phyloP scores from a whole-genome alignment of 1,140 invertebrate genomes.

The Drosophila pachea region DNA sequence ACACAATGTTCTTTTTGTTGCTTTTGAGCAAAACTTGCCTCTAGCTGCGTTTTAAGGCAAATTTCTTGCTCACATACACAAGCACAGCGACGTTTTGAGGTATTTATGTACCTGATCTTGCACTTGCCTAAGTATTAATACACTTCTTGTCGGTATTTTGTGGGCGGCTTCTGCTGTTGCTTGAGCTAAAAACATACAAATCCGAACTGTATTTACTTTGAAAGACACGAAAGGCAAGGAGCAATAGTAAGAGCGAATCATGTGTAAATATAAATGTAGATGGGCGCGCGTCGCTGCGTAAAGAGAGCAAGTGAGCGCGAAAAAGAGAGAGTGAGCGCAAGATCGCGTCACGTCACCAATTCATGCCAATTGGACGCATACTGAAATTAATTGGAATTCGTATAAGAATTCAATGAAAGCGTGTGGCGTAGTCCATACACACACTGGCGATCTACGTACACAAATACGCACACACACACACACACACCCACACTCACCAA shows the following conservation, averaged over 20 bases:
- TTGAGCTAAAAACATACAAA: constrained; percentile 63
- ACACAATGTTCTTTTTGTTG: constrained; percentile 14
- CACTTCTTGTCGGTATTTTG: constrained; percentile 35
- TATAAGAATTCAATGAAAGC: constrained; percentile 76
- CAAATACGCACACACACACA: constrained; percentile 3
- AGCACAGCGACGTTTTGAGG: constrained; percentile 5
- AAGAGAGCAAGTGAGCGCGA: constrained; percentile 3
- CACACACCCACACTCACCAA: not conserved
- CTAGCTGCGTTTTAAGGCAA: constrained; percentile 33
- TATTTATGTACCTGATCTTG: constrained; percentile 2
- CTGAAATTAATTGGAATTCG: constrained; percentile 76
- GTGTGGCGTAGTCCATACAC: constrained; percentile 35
- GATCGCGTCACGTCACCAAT: constrained; percentile 76
- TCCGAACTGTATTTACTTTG: constrained; percentile 41
- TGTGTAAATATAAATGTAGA: constrained; percentile 32
- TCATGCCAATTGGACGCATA: constrained; percentile 76
- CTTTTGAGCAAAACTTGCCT: constrained; percentile 65
- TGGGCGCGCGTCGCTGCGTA: constrained; percentile 28
- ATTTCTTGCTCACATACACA: constrained; percentile 57
- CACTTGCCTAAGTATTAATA: constrained; percentile 17
- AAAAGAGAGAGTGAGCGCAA: constrained; percentile 36
- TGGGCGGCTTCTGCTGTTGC: constrained; percentile 59
- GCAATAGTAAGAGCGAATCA: constrained; percentile 42
- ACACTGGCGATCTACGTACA: constrained; percentile 18
- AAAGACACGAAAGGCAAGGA: constrained; percentile 32